A percentile compares a stretch with the other conserved stretches of the same genome.
These are phyloP conservation scores for Drosophila insularis DNA, from an alignment of 1,140 invertebrate species.

Conservation along the genomic window DNA sequence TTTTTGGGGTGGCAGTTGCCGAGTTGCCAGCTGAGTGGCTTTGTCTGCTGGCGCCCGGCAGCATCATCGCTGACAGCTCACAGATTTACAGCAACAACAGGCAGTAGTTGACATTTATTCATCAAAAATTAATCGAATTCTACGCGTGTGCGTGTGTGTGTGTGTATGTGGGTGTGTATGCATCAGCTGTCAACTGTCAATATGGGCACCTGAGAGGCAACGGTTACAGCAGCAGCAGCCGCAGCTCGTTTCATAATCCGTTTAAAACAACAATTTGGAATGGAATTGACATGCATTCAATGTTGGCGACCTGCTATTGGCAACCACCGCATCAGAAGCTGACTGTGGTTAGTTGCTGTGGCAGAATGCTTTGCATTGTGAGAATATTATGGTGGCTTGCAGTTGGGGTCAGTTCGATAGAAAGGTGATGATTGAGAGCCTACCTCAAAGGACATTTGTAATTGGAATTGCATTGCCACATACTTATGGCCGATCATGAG, in stretches of 20 bases:
- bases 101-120: conserved; percentile 76
- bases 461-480: conserved; percentile 33
- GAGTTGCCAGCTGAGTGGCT: conserved; percentile 38
- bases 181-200: conserved; percentile 64
- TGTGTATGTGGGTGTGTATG: conserved; percentile 36
- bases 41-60: conserved; percentile 20
- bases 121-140: conserved; percentile 81
- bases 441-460: conserved; percentile 21
- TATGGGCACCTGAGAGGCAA: background rate
- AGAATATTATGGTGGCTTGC: conserved; percentile 34
- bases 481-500: conserved; percentile 1
- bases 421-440: background rate
- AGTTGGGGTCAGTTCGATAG: background rate
- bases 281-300: conserved; percentile 48
- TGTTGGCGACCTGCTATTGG: background rate
- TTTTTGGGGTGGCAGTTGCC: background rate
- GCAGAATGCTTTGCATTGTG: conserved; percentile 18
- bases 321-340: conserved; percentile 16
- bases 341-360: conserved; percentile 18
- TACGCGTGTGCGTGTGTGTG: conserved; percentile 32
- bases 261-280: conserved; percentile 65
- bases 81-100: conserved; percentile 61
- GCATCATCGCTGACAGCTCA: conserved; percentile 61
- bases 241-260: conserved; percentile 53
- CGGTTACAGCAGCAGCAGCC: background rate